These are phyloP conservation scores for Cromileptes altivelis DNA, from an alignment of 2,113 vertebrate genomes.

Conservation along the genomic window DNA sequence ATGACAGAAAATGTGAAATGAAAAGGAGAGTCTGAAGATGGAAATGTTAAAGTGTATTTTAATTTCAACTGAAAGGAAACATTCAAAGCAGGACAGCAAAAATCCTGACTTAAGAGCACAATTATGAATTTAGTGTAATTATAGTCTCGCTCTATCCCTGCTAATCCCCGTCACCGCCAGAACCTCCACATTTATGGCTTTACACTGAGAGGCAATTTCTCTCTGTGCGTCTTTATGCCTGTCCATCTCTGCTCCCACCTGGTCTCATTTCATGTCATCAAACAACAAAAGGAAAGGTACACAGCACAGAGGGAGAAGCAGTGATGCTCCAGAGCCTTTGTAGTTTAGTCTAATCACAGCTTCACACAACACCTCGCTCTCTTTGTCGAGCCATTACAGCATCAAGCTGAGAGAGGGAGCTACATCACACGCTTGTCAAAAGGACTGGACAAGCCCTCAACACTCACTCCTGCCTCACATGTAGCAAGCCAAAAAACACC, in stretches of 20 bases:
- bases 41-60: constrained; percentile 15
- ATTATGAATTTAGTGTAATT: constrained; percentile 32
- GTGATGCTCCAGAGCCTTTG: constrained; percentile 51
- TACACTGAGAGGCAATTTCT: constrained; percentile 23
- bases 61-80: neutral
- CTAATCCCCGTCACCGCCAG: constrained; percentile 21
- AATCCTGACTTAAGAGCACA: constrained; percentile 16
- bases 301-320: constrained; percentile 21
- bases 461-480: neutral
- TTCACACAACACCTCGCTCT: constrained; percentile 50
- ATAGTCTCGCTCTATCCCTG: constrained; percentile 16
- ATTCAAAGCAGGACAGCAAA: constrained; percentile 12
- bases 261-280: constrained; percentile 56
- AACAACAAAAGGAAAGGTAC: constrained; percentile 22
- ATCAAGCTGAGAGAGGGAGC: constrained; percentile 5
- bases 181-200: constrained; percentile 20
- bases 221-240: neutral
- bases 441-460: neutral
- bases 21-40: neutral
- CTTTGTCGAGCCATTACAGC: constrained; percentile 31
- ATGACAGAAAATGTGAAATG: constrained; percentile 6
- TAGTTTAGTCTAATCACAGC: constrained; percentile 61
- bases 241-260: constrained; percentile 40
- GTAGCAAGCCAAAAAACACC: neutral
- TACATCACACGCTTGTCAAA: constrained; percentile 19